Conservation (phyloP, 2,888 invertebrate genomes). For the Creontiades dilutus region DNA sequence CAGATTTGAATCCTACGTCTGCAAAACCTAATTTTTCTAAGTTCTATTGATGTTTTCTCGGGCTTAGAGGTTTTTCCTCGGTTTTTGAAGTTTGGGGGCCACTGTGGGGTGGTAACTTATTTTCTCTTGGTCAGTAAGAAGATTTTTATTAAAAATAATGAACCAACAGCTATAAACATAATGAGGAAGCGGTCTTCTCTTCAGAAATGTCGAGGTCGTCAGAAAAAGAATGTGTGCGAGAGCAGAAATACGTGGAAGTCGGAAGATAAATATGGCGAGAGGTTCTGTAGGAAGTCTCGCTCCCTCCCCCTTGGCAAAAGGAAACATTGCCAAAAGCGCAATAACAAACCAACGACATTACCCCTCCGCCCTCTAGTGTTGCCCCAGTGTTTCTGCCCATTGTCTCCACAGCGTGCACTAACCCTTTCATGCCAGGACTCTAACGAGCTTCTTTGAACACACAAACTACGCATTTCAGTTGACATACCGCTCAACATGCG, state of each 20-base stretch:
- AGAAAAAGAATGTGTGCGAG: not conserved
- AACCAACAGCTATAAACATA: no score
- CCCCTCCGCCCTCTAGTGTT: not conserved
- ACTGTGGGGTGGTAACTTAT: no score
- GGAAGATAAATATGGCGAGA: not conserved
- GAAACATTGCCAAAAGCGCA: constrained; percentile 35
- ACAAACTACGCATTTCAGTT: no score
- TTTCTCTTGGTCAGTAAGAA: no score
- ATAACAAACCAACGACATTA: constrained; percentile 7
- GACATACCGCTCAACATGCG: no score
- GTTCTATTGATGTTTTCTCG: no score
- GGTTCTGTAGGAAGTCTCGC: not conserved
- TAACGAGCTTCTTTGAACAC: not conserved
- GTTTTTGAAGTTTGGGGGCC: no score
- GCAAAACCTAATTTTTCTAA: no score
- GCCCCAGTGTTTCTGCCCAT: not conserved
- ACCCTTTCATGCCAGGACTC: not conserved
- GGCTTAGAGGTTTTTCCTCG: no score
- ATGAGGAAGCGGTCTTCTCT: no score
- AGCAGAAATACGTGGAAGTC: not conserved
- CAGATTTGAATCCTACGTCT: no score
- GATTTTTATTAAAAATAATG: no score
- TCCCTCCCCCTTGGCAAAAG: not conserved
- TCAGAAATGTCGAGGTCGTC: not conserved
- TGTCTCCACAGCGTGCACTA: not conserved